Conservation (phyloP, 2,113 vertebrate species). For the Micronycteris hirsuta region DNA sequence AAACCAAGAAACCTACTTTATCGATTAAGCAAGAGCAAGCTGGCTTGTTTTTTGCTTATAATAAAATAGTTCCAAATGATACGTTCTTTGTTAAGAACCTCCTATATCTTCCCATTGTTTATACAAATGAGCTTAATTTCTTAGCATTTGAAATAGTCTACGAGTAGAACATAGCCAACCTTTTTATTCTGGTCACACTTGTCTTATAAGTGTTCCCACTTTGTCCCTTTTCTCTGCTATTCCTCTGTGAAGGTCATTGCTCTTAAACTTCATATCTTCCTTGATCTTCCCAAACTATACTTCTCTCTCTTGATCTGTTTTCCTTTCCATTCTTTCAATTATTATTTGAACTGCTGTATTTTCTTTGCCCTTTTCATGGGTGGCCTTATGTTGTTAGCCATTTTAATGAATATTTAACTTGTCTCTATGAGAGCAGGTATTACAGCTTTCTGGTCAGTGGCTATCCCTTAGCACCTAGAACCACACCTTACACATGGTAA, state of each 20-base stretch:
- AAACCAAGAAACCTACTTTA: not conserved
- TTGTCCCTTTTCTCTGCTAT: not conserved
- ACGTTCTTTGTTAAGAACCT: not conserved
- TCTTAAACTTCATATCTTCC: not conserved
- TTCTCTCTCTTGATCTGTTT: not conserved
- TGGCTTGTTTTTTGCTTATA: not conserved
- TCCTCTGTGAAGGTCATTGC: not conserved
- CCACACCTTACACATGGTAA: not conserved
- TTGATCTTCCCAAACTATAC: not conserved
- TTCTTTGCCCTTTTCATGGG: not conserved
- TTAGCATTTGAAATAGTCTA: not conserved
- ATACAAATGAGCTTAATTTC: not conserved
- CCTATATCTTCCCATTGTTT: not conserved
- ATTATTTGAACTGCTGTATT: not conserved
- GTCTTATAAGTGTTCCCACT: not conserved
- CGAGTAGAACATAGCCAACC: not conserved
- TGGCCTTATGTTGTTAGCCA: not conserved
- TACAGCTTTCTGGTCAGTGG: not conserved
- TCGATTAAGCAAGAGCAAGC: not conserved
- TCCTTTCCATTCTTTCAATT: not conserved
- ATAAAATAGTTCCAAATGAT: not conserved
- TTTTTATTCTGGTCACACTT: not conserved
- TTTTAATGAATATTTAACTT: not conserved
- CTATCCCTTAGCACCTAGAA: not conserved
- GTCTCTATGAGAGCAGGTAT: not conserved